Evolutionary conservation across 2,888 invertebrate species (phyloP).

Genomic region (Stenodera caucasica): DNA sequence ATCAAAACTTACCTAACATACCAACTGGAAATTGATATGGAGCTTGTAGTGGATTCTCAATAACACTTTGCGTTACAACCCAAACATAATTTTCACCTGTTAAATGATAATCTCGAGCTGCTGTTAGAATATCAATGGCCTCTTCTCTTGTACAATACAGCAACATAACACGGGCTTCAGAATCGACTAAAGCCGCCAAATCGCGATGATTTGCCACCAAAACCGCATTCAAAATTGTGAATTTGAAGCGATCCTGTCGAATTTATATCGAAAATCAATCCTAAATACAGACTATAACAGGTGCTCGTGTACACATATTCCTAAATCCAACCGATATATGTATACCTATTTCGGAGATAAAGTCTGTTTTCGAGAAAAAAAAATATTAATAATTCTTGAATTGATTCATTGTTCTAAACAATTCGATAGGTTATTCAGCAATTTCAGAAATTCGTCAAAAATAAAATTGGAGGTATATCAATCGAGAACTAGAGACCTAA

Average conservation of each 20-base stretch:
- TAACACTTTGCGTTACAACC: slow-evolving; percentile 95
- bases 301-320: too few species aligned
- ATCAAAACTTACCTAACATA: slow-evolving; percentile 74
- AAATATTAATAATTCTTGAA: too few species aligned
- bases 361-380: too few species aligned
- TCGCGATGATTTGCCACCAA: slow-evolving; percentile 78
- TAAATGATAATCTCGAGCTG: slow-evolving; percentile 74
- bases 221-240: slow-evolving; percentile 84
- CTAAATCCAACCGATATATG: too few species aligned
- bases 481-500: neutral
- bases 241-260: slow-evolving; percentile 66
- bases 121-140: slow-evolving; percentile 78
- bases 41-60: slow-evolving; percentile 76
- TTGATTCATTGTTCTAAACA: too few species aligned
- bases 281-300: too few species aligned
- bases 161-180: slow-evolving; percentile 90
- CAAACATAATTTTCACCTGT: slow-evolving; percentile 94
- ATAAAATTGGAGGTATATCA: neutral
- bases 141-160: slow-evolving; percentile 89
- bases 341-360: too few species aligned
- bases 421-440: too few species aligned
- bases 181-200: slow-evolving; percentile 79
- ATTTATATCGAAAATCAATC: neutral
- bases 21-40: slow-evolving; percentile 84
- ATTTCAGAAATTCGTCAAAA: too few species aligned